Conservation (phyloP, 2,113 vertebrate species). For the Gila orcuttii region DNA sequence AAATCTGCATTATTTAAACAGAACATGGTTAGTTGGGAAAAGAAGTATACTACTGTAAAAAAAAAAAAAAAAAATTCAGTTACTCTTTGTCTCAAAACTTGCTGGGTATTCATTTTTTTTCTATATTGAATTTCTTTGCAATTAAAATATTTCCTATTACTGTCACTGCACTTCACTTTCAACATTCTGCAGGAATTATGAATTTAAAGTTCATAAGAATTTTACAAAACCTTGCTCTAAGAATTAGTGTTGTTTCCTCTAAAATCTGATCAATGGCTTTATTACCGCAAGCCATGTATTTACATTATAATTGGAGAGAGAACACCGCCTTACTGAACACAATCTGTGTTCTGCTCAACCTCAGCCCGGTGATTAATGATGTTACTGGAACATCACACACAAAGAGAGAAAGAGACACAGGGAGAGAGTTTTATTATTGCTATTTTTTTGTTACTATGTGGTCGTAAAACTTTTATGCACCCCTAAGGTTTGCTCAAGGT, state of each 20-base stretch:
- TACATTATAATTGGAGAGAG: constrained; percentile 62
- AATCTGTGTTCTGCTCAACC: constrained; percentile 43
- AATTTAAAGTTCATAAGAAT: background rate
- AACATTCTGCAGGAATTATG: background rate
- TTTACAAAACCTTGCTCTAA: background rate
- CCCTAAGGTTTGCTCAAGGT: constrained; percentile 40
- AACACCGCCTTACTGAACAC: constrained; percentile 44
- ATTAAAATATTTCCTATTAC: background rate
- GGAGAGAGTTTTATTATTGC: constrained; percentile 20
- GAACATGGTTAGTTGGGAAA: background rate
- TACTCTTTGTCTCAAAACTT: too few relatives aligned
- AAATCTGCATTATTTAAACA: background rate
- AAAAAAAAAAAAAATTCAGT: too few relatives aligned
- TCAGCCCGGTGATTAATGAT: constrained; percentile 60
- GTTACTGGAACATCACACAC: constrained; percentile 41
- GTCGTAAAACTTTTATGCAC: constrained; percentile 50
- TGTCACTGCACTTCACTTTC: background rate
- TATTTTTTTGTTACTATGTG: constrained; percentile 32
- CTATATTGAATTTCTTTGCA: background rate
- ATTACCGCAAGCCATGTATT: constrained; percentile 59
- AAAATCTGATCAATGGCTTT: constrained; percentile 65
- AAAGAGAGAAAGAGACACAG: constrained; percentile 4
- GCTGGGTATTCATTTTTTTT: too few relatives aligned
- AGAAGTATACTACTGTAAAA: background rate
- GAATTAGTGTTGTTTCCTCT: constrained; percentile 35